phyloP scores from a whole-genome alignment of 1,140 invertebrate genomes.

The Orchestia grillus region DNA sequence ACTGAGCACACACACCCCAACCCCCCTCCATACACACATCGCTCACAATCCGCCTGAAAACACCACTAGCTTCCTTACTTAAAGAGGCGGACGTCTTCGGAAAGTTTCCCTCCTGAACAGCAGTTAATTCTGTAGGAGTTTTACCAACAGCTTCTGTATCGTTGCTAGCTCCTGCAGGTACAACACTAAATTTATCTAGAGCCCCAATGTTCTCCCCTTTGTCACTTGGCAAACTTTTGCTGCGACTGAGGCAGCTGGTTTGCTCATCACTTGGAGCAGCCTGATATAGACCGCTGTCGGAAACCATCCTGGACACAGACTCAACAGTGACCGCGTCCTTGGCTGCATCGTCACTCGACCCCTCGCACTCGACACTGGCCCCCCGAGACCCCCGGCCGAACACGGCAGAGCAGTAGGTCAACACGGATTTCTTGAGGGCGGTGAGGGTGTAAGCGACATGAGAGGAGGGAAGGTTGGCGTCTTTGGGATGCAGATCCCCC shows the following conservation, averaged over 20 bases:
- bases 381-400: neutral
- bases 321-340: neutral
- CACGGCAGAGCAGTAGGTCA: neutral
- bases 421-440: neutral
- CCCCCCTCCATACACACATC: constrained; percentile 60
- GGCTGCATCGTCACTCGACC: neutral
- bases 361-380: neutral
- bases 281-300: neutral
- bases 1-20: constrained; percentile 62
- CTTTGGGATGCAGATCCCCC: neutral
- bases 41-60: constrained; percentile 23
- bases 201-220: neutral
- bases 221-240: neutral
- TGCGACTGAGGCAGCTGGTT: neutral
- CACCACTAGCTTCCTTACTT: neutral
- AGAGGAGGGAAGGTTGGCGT: constrained; percentile 27
- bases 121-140: neutral
- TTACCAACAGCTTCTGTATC: neutral
- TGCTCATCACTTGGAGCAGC: neutral
- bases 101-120: neutral
- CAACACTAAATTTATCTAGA: neutral
- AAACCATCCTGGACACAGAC: neutral
- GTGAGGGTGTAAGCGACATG: constrained; percentile 7
- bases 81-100: neutral
- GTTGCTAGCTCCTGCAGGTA: neutral